Evolutionary conservation across 2,113 vertebrate genomes (phyloP).

Genomic region (Stegastes partitus): DNA sequence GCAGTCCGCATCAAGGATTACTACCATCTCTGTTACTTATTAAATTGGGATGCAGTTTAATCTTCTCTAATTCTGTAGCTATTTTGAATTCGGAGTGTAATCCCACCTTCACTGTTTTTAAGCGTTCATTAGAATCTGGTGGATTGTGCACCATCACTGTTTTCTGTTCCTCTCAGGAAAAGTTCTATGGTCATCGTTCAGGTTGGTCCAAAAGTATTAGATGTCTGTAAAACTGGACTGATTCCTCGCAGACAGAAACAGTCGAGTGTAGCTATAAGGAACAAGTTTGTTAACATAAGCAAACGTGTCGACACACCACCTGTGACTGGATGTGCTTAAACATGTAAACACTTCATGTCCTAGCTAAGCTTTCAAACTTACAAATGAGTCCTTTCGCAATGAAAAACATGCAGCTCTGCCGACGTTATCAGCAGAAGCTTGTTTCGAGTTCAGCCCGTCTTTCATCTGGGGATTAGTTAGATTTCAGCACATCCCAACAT

Average conservation of each 20-base stretch:
- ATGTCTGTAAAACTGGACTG: background rate
- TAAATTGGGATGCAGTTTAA: constrained; percentile 67
- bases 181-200: background rate
- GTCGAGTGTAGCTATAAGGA: background rate
- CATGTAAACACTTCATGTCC: background rate
- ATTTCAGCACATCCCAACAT: constrained; percentile 60
- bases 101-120: constrained; percentile 51
- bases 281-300: background rate
- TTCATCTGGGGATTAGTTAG: constrained; percentile 52
- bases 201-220: background rate
- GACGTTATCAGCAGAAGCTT: constrained; percentile 9
- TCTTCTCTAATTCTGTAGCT: constrained; percentile 72
- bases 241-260: constrained; percentile 9
- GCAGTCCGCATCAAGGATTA: constrained; percentile 57
- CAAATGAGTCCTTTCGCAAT: constrained; percentile 26
- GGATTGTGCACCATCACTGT: constrained; percentile 7
- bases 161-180: background rate
- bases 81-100: constrained; percentile 61
- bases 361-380: constrained; percentile 33
- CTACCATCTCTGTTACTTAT: constrained; percentile 64
- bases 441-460: constrained; percentile 36
- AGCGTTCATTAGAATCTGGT: constrained; percentile 20
- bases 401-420: constrained; percentile 24
- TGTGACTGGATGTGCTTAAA: too few relatives aligned
- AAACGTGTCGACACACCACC: too few relatives aligned